phyloP scores from a whole-genome alignment of 2,113 vertebrate species.

The Leptosomus discolor region DNA sequence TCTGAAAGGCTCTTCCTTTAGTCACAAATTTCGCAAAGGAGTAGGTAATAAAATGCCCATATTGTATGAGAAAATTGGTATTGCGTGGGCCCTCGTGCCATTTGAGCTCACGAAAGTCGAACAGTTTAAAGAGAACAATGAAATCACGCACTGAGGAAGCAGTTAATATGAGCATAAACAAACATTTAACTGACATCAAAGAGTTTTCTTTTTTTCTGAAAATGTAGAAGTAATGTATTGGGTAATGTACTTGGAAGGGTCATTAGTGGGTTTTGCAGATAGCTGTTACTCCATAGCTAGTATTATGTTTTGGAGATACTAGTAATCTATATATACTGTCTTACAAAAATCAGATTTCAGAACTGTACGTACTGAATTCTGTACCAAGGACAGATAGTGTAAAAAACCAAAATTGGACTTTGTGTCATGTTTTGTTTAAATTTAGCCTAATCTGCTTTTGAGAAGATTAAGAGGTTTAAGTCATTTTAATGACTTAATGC shows the following conservation, averaged over 20 bases:
- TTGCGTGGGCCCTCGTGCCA: background rate
- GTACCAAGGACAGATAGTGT: background rate
- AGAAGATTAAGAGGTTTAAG: slow-evolving; percentile 33
- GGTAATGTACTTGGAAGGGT: background rate
- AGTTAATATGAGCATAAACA: background rate
- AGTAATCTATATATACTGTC: background rate
- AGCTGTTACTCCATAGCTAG: background rate
- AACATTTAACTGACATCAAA: background rate
- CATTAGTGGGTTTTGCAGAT: background rate
- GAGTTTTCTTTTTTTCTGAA: background rate
- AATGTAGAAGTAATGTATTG: background rate
- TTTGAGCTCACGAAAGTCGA: background rate
- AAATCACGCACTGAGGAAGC: accelerated
- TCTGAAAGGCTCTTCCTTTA: background rate
- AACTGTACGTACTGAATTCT: background rate
- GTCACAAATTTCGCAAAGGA: background rate
- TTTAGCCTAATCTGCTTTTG: slow-evolving; percentile 50
- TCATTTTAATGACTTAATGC: slow-evolving; percentile 51
- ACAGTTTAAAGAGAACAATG: background rate
- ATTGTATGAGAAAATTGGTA: background rate
- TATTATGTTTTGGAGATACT: background rate
- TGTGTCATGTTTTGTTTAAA: slow-evolving; percentile 42
- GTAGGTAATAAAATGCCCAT: background rate
- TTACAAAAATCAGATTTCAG: background rate
- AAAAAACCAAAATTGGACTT: background rate